These are phyloP conservation scores for Anseranas semipalmata DNA, from an alignment of 2,113 vertebrate genomes.

Conservation along the genomic window DNA sequence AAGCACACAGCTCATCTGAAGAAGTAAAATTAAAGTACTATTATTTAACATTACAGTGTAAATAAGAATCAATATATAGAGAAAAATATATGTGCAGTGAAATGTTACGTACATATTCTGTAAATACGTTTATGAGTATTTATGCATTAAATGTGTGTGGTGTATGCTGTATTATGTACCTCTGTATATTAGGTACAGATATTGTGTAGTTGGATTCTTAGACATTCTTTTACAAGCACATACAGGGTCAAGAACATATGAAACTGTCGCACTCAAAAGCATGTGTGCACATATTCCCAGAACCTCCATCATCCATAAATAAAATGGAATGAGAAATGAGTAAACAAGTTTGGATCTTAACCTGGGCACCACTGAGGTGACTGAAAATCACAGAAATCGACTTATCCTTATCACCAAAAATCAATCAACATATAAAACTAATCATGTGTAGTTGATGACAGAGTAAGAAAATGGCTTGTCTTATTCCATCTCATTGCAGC, in stretches of 20 bases:
- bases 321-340: neutral
- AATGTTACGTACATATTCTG: neutral
- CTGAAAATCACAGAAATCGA: conserved; percentile 51
- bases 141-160: neutral
- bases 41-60: conserved; percentile 77
- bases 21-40: conserved; percentile 80
- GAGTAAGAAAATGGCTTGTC: conserved; percentile 40
- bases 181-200: neutral
- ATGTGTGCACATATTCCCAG: neutral
- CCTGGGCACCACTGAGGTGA: neutral
- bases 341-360: conserved; percentile 40
- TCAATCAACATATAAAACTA: conserved; percentile 60
- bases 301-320: neutral
- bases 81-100: conserved; percentile 46
- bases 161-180: neutral
- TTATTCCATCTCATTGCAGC: conserved; percentile 16
- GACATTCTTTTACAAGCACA: neutral
- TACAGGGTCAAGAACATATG: neutral
- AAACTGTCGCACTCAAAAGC: neutral
- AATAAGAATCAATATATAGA: conserved; percentile 71
- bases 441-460: conserved; percentile 36
- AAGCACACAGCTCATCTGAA: conserved; percentile 78
- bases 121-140: neutral
- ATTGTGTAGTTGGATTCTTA: neutral
- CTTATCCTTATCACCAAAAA: conserved; percentile 44